phyloP scores from a whole-genome alignment of 2,113 vertebrate genomes.

The Saccopteryx bilineata region DNA sequence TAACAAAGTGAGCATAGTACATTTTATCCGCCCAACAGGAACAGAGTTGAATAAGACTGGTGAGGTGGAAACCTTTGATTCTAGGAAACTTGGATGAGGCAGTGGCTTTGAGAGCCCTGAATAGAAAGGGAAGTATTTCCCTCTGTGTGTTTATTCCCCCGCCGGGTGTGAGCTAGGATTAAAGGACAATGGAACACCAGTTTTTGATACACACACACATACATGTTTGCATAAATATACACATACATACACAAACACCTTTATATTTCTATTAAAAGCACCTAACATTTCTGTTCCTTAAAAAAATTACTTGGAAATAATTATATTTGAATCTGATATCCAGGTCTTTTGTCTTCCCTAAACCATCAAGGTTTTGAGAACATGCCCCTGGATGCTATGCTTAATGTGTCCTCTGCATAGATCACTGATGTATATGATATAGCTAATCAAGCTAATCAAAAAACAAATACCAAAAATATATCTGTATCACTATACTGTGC shows the following conservation, averaged over 20 bases:
- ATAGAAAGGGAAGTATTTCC: too few relatives aligned
- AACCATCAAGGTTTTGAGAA: neutral
- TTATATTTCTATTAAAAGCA: neutral
- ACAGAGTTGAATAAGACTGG: too few relatives aligned
- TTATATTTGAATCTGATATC: neutral
- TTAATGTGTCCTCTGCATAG: neutral
- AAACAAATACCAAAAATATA: neutral
- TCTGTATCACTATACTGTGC: neutral
- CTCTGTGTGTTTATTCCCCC: too few relatives aligned
- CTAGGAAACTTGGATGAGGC: too few relatives aligned
- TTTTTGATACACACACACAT: too few relatives aligned
- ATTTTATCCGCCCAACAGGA: too few relatives aligned
- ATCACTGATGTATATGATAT: neutral
- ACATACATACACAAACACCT: too few relatives aligned
- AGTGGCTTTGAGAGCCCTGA: too few relatives aligned
- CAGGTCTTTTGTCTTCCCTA: neutral
- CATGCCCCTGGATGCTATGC: rapidly evolving
- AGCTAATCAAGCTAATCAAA: neutral
- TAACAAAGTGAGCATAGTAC: too few relatives aligned
- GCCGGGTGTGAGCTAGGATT: too few relatives aligned
- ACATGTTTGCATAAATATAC: neutral
- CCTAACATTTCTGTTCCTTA: neutral
- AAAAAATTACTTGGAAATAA: neutral
- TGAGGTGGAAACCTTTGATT: too few relatives aligned
- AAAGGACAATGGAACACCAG: too few relatives aligned